Percentiles rank a stretch among this genome's conserved stretches.
These are phyloP conservation scores for Hypena proboscidalis DNA, from an alignment of 2,888 invertebrate species.

Conservation along the genomic window DNA sequence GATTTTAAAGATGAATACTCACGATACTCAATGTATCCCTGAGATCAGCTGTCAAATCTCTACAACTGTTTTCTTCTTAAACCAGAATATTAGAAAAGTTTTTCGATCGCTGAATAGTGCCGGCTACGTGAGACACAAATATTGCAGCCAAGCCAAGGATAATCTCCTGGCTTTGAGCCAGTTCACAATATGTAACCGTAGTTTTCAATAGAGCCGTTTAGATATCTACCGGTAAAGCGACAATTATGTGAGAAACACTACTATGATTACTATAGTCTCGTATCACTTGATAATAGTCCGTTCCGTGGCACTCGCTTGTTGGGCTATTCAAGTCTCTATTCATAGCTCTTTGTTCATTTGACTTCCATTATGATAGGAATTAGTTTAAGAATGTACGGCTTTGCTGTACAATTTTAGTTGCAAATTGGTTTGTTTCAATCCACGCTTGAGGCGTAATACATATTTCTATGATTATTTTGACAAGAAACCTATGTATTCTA, in stretches of 20 bases:
- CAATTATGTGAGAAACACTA: slow-evolving; percentile 44
- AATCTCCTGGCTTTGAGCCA: slow-evolving; percentile 78
- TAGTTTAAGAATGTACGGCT: slow-evolving; percentile 40
- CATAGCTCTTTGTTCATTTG: slow-evolving; percentile 28
- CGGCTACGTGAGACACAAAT: slow-evolving; percentile 78
- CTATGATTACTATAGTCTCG: slow-evolving; percentile 31
- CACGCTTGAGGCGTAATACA: background rate
- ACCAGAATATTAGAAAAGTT: slow-evolving; percentile 83
- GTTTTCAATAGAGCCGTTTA: slow-evolving; percentile 50
- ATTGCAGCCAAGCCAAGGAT: slow-evolving; percentile 69
- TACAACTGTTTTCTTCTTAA: slow-evolving; percentile 64
- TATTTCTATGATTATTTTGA: background rate
- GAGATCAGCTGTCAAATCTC: slow-evolving; percentile 60
- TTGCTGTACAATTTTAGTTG: slow-evolving; percentile 25
- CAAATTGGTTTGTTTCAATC: slow-evolving; percentile 18
- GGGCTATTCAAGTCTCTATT: slow-evolving; percentile 30
- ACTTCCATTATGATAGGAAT: slow-evolving; percentile 31
- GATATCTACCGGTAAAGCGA: slow-evolving; percentile 44
- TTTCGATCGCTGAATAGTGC: slow-evolving; percentile 78
- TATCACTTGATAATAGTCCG: slow-evolving; percentile 27
- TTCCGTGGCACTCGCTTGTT: slow-evolving; percentile 18
- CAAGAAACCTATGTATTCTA: no score
- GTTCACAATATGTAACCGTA: slow-evolving; percentile 76
- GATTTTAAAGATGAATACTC: no score
- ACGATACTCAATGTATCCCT: slow-evolving; percentile 19